A percentile compares a stretch with the other conserved stretches of the same genome.
Evolutionary conservation across 2,797 vertebrate species (phyloP).

Genomic region (Thripadectes ignobilis): DNA sequence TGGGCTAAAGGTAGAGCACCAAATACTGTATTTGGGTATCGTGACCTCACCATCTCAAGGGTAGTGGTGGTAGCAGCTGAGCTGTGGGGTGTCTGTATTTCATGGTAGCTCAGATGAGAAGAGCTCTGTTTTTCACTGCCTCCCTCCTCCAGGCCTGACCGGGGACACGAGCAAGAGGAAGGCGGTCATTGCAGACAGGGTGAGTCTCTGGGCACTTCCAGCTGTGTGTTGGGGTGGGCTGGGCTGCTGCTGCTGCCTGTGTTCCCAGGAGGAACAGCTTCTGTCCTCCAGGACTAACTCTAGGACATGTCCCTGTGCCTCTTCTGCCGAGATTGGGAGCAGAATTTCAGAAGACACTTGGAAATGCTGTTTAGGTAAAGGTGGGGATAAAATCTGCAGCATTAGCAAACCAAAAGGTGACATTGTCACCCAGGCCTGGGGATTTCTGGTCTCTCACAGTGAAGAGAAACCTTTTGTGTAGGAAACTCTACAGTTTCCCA

Average conservation of each 20-base stretch:
- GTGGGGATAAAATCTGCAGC: not conserved
- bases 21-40: not conserved
- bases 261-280: not conserved
- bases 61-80: not conserved
- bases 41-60: not conserved
- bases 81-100: not conserved
- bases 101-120: not conserved
- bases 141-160: slow-evolving; percentile 81
- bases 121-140: not conserved
- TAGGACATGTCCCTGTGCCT: not conserved
- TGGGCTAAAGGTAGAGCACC: not conserved
- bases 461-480: not conserved
- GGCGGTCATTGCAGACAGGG: slow-evolving; percentile 89
- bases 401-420: not conserved
- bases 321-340: not conserved
- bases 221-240: not conserved
- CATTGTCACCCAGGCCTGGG: not conserved
- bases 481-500: not conserved
- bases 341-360: not conserved
- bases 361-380: not conserved
- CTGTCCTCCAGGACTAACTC: not conserved
- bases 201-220: slow-evolving; percentile 67
- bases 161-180: slow-evolving; percentile 90
- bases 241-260: not conserved
- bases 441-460: not conserved